A percentile compares a stretch with the other conserved stretches of the same genome.
Evolutionary conservation across 2,888 invertebrate genomes (phyloP).

Genomic region (Brenthis daphne): DNA sequence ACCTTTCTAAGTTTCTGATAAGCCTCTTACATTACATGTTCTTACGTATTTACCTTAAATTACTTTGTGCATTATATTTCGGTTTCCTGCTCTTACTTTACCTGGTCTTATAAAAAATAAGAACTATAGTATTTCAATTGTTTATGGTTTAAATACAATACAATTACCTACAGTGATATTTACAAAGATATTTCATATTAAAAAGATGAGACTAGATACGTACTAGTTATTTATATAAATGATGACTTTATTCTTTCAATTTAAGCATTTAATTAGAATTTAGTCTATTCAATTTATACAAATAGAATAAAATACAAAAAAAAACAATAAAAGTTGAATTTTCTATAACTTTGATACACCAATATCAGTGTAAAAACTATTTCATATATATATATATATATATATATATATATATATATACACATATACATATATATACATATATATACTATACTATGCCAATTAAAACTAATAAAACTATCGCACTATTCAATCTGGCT

Average conservation of each 20-base stretch:
- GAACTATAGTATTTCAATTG: no score
- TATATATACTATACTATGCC: not conserved
- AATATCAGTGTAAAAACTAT: not conserved
- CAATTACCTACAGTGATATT: no score
- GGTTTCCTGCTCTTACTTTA: constrained; percentile 19
- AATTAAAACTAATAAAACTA: constrained; percentile 35
- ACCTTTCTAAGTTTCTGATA: constrained; percentile 41
- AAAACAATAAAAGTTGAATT: not conserved
- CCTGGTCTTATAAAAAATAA: not conserved
- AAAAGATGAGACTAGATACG: no score
- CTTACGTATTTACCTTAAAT: constrained; percentile 32
- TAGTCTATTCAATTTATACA: no score
- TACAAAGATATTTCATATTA: no score
- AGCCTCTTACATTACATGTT: constrained; percentile 28
- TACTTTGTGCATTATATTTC: constrained; percentile 29
- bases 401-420: no score
- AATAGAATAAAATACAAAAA: no score
- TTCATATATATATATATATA: not conserved
- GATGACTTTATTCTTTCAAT: no score
- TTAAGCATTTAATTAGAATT: no score
- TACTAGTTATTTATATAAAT: no score
- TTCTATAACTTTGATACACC: not conserved
- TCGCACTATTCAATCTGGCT: constrained; percentile 29
- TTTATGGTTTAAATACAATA: no score
- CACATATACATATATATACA: no score